phyloP scores from a whole-genome alignment of 1,140 invertebrate genomes.

The Drosophila aff. region DNA sequence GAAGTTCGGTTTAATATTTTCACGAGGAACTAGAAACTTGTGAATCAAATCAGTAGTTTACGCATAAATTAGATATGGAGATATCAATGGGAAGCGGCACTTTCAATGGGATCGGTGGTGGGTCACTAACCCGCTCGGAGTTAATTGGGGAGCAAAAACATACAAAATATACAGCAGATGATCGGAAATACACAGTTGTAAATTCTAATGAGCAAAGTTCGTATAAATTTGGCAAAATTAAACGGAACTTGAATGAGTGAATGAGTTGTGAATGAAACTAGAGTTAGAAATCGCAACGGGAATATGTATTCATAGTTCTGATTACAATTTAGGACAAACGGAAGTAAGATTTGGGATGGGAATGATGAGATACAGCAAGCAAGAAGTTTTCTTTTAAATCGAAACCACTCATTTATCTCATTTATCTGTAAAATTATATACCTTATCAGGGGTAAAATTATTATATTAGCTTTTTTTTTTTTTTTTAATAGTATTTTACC shows the following conservation, averaged over 20 bases:
- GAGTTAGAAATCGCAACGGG: not conserved
- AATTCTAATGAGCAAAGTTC: constrained; percentile 19
- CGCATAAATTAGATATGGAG: constrained; percentile 42
- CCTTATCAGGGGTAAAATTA: not conserved
- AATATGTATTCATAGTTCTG: not conserved
- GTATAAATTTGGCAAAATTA: constrained; percentile 15
- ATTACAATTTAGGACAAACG: constrained; percentile 12
- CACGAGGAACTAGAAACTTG: constrained; percentile 56
- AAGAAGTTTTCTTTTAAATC: too few relatives aligned
- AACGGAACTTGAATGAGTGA: constrained; percentile 10
- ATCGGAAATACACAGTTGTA: constrained; percentile 35
- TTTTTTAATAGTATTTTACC: too few relatives aligned
- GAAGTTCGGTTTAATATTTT: constrained; percentile 78
- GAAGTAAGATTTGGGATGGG: constrained; percentile 8
- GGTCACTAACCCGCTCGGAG: constrained; percentile 45
- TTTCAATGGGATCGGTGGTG: constrained; percentile 2
- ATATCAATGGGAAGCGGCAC: constrained; percentile 63
- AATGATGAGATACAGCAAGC: not conserved
- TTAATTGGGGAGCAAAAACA: constrained; percentile 1
- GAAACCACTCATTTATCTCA: too few relatives aligned
- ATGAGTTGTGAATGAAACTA: constrained; percentile 1
- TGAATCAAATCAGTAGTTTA: constrained; percentile 46
- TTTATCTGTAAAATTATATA: not conserved
- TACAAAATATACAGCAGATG: constrained; percentile 1
- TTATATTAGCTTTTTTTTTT: too few relatives aligned